Evolutionary conservation across 2,888 invertebrate species (phyloP), one percentile per base, ranked within the genome.

Genomic region (Metacarcinus magister): DNA sequence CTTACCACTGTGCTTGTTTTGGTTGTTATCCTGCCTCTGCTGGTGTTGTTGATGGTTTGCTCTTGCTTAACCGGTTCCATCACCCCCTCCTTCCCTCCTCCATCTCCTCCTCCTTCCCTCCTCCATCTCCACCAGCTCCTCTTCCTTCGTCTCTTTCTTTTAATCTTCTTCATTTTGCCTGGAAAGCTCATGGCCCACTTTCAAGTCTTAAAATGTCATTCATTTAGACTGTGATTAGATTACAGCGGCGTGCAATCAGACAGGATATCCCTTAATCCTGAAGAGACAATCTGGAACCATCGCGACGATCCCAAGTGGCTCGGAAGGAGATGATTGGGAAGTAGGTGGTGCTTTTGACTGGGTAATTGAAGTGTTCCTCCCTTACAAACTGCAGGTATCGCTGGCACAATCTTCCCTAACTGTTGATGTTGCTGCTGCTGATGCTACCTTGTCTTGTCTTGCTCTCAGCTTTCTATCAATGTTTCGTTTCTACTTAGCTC

Each of bases 221-320:
- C 87, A 87, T 87, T 87, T 87, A 39, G 87, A 3, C 75, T 60
- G 39, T 87, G 87, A 87, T 87, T 87, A 87, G 87, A 87, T 87
- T 87, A 87, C 39, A 13, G 32, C 39, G 87, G 4, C 39, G 39
- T 87, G 87, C 87, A 87, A 87, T 87, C 87, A 87, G 39, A 8
- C 87, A 39, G 39, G 39, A 87, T 13, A 87, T 87, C n/a, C 87
- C 87, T 87, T 87, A 87, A 39, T 16, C 87, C 16, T 32, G 87
- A 39, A 39, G 87, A 87, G 87, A 87, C 87, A 32, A 39, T 87
- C 39, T 87, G 87, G 10, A 5, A 39, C 39, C 87, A 87, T 87
- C 87, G 87, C 19, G 39, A 32, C 32, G 87, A 3, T 87, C 87
- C 39, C 39, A 32, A 87, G 28, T 39, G 87, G 87, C 32, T 32